phyloP scores from a whole-genome alignment of 2,888 invertebrate genomes.

The Zygogramma bicolorata region DNA sequence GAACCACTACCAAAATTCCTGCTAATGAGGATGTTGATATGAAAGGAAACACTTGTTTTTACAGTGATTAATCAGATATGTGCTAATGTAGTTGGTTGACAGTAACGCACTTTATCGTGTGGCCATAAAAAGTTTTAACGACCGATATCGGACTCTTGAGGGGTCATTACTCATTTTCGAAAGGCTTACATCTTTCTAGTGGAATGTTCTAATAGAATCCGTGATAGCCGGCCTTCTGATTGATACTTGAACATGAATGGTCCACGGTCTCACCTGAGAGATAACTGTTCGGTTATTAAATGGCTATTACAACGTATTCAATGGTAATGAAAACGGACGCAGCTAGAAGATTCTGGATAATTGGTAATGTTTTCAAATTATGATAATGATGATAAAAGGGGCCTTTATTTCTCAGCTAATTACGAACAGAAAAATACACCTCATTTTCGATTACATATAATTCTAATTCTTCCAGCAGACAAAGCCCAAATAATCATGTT shows the following conservation, averaged over 20 bases:
- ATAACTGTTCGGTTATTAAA: not conserved
- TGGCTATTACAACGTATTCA: not conserved
- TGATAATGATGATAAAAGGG: too few species aligned
- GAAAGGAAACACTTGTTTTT: conserved; percentile 12
- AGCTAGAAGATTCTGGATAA: too few species aligned
- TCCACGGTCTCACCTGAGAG: too few species aligned
- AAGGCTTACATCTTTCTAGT: not conserved
- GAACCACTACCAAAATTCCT: not conserved
- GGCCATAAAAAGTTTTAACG: not conserved
- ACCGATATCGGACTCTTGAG: conserved; percentile 3
- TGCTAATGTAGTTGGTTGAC: conserved; percentile 20
- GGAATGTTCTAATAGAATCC: not conserved
- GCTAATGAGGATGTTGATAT: not conserved
- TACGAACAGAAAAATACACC: too few species aligned
- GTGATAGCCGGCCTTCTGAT: not conserved
- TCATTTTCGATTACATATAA: too few species aligned
- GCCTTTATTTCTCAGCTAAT: too few species aligned
- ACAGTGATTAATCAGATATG: conserved; percentile 14
- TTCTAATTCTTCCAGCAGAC: too few species aligned
- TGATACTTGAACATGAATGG: not conserved
- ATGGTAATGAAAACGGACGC: not conserved
- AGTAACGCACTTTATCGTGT: not conserved
- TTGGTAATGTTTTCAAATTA: too few species aligned
- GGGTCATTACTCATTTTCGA: conserved; percentile 10
- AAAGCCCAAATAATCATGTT: too few species aligned